Evolutionary conservation across 2,888 invertebrate species (phyloP), one percentile per base, ranked within the genome.

Genomic region (Parnassius mnemosyne): DNA sequence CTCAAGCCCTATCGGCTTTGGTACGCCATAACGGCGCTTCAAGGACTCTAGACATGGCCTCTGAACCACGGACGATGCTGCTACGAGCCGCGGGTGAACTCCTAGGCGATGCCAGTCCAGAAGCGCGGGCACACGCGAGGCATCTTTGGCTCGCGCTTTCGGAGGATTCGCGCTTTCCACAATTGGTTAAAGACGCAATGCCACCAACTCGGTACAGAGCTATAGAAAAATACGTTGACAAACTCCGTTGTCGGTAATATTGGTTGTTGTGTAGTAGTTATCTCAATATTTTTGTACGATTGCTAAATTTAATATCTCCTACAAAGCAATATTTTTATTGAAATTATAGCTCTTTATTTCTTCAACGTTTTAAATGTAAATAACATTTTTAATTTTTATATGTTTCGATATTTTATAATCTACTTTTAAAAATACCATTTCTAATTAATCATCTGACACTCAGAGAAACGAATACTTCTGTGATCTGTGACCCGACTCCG

Each of bases 21-120:
- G 95, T 96, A 53, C 94, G 94, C 73, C 94, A 94, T 63, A 87
- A 96, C 69, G 97, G 98, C 7, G 92, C 95, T 1, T 94, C 95
- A 25, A 93, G 94, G 65, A 91, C 95, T 43, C 94, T 97, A 73
- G 93, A 93, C 57, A 92, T 97, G 77, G 93, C 95, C 0, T 92
- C 94, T 56, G 98, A 98, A 65, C 93, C 95, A 47, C 94, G 96
- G 54, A 96, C 97, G 74, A 94, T 95, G 72, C 92, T 98, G 62
- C 89, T 99, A 60, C 92, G 95, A 43, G 94, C 96, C 0, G 95
- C 96, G 0, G 97, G 97, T 0, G 96, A 96, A 78, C 93, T 98
- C 66, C 87, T 97, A 9, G 95, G 94, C 41, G 98, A 99, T 81
- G 97, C 97, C 20, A 96, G 95, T 79, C 93, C 97, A 41, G 97